Conservation (phyloP, 2,113 vertebrate genomes). For the Amazona guildingii region DNA sequence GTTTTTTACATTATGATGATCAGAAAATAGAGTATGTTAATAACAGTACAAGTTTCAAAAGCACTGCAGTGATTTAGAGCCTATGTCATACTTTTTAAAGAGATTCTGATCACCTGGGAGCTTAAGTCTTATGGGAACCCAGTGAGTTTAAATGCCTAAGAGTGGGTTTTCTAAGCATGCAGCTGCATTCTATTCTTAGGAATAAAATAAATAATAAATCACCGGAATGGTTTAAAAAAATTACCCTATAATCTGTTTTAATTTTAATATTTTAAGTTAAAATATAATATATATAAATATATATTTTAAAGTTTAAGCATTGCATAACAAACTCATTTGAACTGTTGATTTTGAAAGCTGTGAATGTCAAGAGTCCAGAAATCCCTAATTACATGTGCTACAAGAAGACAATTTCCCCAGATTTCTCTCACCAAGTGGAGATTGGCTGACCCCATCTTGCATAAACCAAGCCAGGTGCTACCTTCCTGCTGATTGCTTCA, state of each 20-base stretch:
- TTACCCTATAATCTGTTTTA: neutral
- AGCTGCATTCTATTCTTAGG: neutral
- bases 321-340: neutral
- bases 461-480: neutral
- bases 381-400: neutral
- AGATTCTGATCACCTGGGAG: neutral
- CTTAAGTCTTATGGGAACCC: neutral
- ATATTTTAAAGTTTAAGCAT: neutral
- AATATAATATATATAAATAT: neutral
- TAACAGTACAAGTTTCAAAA: neutral
- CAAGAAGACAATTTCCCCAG: neutral
- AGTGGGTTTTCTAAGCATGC: neutral
- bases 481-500: neutral
- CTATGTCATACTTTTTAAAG: neutral
- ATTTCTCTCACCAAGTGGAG: neutral
- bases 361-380: neutral
- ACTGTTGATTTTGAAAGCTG: neutral
- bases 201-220: neutral
- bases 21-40: neutral
- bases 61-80: neutral
- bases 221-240: neutral
- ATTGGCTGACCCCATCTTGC: neutral
- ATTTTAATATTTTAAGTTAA: neutral
- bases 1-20: neutral
- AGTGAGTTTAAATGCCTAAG: neutral